Evolutionary conservation across 2,888 invertebrate species (phyloP).

Genomic region (Trachelus tabidus): DNA sequence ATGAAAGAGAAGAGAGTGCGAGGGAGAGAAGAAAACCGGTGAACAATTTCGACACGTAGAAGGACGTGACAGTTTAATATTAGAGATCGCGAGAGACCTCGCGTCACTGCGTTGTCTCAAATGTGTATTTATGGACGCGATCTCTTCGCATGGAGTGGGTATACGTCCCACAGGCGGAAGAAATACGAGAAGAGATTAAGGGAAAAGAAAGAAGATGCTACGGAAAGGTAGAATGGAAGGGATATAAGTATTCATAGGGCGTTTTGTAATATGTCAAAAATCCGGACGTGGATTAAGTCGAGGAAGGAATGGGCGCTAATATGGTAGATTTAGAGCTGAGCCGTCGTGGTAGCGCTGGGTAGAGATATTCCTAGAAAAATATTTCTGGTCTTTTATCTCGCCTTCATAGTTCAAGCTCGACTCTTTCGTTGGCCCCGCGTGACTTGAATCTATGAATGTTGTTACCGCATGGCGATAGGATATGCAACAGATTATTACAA

Average conservation of each 20-base stretch:
- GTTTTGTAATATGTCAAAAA: slow-evolving; percentile 49
- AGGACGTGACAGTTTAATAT: slow-evolving; percentile 22
- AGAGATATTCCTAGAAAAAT: slow-evolving; percentile 21
- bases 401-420: slow-evolving; percentile 19
- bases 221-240: neutral
- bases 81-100: slow-evolving; percentile 19
- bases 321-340: slow-evolving; percentile 12
- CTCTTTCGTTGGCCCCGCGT: slow-evolving; percentile 14
- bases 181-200: slow-evolving; percentile 27
- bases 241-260: slow-evolving; percentile 44
- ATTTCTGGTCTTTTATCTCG: neutral
- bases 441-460: slow-evolving; percentile 16
- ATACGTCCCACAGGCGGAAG: slow-evolving; percentile 13
- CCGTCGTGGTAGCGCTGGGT: neutral
- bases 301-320: slow-evolving; percentile 30
- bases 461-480: neutral
- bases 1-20: neutral
- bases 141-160: slow-evolving; percentile 27
- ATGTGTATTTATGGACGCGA: slow-evolving; percentile 30
- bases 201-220: slow-evolving; percentile 18
- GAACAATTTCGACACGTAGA: slow-evolving; percentile 17
- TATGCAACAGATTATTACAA: neutral
- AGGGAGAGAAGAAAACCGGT: neutral
- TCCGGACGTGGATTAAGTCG: slow-evolving; percentile 44
- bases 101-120: slow-evolving; percentile 19